phyloP scores from a whole-genome alignment of 2,888 invertebrate genomes.

The Chloroclysta siterata region DNA sequence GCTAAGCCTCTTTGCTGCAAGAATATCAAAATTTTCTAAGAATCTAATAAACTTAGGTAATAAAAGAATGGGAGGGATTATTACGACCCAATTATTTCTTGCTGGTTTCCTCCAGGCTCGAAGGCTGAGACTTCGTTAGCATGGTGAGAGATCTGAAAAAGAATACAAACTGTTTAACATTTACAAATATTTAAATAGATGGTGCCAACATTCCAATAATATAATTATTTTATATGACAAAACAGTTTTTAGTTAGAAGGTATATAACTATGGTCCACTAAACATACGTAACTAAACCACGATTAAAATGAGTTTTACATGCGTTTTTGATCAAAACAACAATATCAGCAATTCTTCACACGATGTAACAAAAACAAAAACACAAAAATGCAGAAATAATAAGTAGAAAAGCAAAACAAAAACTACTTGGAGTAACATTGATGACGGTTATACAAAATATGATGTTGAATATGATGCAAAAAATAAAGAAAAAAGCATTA shows the following conservation, averaged over 20 bases:
- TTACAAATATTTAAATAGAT: too few species aligned
- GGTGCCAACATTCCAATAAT: constrained; percentile 2
- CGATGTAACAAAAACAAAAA: constrained; percentile 18
- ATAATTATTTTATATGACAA: not conserved
- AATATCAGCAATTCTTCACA: constrained; percentile 30
- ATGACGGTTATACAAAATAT: constrained; percentile 28
- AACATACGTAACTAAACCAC: not conserved
- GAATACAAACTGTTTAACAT: constrained; percentile 21
- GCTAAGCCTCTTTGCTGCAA: constrained; percentile 46
- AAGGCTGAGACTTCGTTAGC: constrained; percentile 74
- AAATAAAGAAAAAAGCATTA: constrained; percentile 65
- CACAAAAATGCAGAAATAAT: constrained; percentile 28
- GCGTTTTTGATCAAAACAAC: constrained; percentile 8
- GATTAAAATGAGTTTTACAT: constrained; percentile 6
- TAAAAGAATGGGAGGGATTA: constrained; percentile 40
- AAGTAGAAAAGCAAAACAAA: constrained; percentile 29
- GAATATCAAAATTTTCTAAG: constrained; percentile 35
- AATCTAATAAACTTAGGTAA: constrained; percentile 21
- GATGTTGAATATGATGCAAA: constrained; percentile 54
- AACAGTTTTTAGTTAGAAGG: not conserved
- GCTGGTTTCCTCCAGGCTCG: constrained; percentile 66
- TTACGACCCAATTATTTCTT: constrained; percentile 62
- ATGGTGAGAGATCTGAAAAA: constrained; percentile 77
- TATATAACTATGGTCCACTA: not conserved
- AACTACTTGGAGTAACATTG: constrained; percentile 12